phyloP scores from a whole-genome alignment of 2,113 vertebrate species.

The Prolemur simus region DNA sequence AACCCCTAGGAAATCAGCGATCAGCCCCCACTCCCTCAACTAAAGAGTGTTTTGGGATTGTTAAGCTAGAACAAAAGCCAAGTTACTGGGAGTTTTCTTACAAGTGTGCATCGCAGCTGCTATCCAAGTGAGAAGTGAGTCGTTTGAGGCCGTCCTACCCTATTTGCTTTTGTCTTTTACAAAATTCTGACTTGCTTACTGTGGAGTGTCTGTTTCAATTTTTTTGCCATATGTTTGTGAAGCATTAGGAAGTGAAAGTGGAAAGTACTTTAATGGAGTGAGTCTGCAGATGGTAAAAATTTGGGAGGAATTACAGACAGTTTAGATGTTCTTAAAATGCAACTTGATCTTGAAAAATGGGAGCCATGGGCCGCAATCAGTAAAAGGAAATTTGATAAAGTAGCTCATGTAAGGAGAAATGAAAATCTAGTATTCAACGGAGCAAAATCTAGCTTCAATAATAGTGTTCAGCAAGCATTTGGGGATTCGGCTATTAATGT shows the following conservation, averaged over 20 bases:
- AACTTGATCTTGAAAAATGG: slow-evolving; percentile 42
- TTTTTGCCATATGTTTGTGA: background rate
- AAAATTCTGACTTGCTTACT: background rate
- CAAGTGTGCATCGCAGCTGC: background rate
- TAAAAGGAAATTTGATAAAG: slow-evolving; percentile 44
- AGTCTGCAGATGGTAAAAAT: slow-evolving; percentile 4
- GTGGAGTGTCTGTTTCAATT: background rate
- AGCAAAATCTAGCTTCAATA: background rate
- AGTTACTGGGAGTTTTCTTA: slow-evolving; percentile 2
- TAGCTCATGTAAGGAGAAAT: background rate
- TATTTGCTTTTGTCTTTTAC: background rate
- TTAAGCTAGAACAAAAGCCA: background rate
- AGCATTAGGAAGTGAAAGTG: background rate
- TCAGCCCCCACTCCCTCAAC: background rate
- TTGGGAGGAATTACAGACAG: background rate
- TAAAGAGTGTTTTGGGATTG: background rate
- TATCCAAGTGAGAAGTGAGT: background rate
- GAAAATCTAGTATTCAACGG: background rate
- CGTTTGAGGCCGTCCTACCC: background rate
- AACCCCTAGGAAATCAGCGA: background rate
- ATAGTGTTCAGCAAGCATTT: background rate
- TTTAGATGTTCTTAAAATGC: slow-evolving; percentile 32
- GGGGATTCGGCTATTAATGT: background rate
- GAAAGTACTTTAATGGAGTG: background rate
- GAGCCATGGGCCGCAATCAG: background rate